phyloP scores from a whole-genome alignment of 2,113 vertebrate genomes.

The Athene noctua region DNA sequence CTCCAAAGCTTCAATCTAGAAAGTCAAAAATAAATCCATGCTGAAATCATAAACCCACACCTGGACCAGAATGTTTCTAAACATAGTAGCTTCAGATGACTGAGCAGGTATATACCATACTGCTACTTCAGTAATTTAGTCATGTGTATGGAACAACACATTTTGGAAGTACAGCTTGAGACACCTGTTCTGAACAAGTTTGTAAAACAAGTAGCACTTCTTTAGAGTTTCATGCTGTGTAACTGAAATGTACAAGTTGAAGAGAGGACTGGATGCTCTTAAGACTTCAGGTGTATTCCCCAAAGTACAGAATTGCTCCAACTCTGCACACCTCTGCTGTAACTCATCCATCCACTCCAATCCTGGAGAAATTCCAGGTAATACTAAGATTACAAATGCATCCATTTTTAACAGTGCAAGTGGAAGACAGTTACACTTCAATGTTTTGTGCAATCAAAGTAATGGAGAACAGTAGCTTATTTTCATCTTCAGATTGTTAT shows the following conservation, averaged over 20 bases:
- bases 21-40: not conserved
- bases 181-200: not conserved
- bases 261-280: not conserved
- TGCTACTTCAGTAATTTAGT: not conserved
- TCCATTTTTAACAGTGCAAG: not conserved
- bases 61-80: not conserved
- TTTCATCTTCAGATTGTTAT: not conserved
- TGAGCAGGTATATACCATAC: not conserved
- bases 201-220: not conserved
- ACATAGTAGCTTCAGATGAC: not conserved
- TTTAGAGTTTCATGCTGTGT: not conserved
- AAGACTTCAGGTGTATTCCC: not conserved
- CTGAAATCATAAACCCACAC: not conserved
- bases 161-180: not conserved
- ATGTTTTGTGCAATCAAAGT: not conserved
- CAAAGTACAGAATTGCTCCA: not conserved
- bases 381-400: not conserved
- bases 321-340: not conserved
- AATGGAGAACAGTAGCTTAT: not conserved
- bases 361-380: not conserved
- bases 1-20: constrained; percentile 91
- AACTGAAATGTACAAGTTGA: not conserved
- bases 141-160: too few relatives aligned
- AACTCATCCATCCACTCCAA: not conserved
- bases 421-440: not conserved